These are phyloP conservation scores for Melanophora roralis DNA, from an alignment of 2,888 invertebrate species.

Conservation along the genomic window DNA sequence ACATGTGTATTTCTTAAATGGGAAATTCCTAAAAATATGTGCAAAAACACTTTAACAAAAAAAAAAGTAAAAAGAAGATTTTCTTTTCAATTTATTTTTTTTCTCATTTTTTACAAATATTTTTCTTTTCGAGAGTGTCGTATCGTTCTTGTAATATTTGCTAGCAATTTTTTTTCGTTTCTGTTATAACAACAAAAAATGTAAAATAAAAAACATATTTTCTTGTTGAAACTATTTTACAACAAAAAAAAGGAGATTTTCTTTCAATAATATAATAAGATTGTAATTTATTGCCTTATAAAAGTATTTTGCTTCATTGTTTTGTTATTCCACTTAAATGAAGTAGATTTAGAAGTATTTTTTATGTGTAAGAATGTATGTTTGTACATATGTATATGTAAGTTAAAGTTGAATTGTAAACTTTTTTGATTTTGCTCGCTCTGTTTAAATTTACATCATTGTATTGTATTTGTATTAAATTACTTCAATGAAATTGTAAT, in stretches of 20 bases:
- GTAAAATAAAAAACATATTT: not conserved
- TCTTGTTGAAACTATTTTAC: constrained; percentile 33
- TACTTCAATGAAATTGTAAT: no score
- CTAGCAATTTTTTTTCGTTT: not conserved
- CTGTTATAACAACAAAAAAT: not conserved
- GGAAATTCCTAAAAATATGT: constrained; percentile 1
- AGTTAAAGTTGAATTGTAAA: not conserved
- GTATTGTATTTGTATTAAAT: no score
- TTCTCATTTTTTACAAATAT: no score
- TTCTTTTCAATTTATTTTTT: not conserved
- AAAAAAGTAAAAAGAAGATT: not conserved
- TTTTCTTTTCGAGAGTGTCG: no score
- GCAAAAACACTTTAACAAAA: not conserved
- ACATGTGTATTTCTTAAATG: not conserved
- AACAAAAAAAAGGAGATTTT: constrained; percentile 7
- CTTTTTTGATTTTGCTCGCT: not conserved
- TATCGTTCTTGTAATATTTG: not conserved
- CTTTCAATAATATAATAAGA: constrained; percentile 29
- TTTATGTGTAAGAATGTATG: not conserved
- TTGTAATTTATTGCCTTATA: constrained; percentile 32
- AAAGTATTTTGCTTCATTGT: not conserved
- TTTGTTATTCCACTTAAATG: not conserved
- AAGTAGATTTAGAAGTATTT: not conserved
- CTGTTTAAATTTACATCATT: no score
- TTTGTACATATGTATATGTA: not conserved